A percentile compares a stretch with the other conserved stretches of the same genome.
Evolutionary conservation across 2,113 vertebrate genomes (phyloP).

Genomic region (Aegithalos caudatus): DNA sequence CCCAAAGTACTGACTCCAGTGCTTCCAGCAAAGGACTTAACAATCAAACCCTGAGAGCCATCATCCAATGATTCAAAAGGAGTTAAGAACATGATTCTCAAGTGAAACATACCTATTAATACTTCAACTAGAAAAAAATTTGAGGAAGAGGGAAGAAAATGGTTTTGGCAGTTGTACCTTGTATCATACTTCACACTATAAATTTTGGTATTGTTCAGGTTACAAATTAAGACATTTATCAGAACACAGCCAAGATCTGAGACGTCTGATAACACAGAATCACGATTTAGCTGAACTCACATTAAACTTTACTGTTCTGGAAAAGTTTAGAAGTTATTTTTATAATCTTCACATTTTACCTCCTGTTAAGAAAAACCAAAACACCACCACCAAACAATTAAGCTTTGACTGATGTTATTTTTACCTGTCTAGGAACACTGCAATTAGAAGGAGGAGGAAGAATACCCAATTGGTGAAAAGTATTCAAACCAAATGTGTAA

Average conservation of each 20-base stretch:
- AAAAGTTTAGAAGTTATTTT: not conserved
- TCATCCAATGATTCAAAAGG: not conserved
- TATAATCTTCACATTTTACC: not conserved
- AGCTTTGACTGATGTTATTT: not conserved
- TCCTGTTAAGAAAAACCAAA: not conserved
- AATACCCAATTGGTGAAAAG: constrained; percentile 91
- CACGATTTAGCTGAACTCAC: not conserved
- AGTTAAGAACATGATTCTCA: not conserved
- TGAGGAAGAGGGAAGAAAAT: not conserved
- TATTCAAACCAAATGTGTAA: constrained; percentile 94
- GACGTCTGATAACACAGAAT: not conserved
- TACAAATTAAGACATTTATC: not conserved
- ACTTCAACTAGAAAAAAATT: not conserved
- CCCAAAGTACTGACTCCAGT: not conserved
- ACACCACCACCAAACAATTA: not conserved
- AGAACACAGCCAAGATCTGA: not conserved
- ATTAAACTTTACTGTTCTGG: not conserved
- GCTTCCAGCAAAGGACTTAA: not conserved
- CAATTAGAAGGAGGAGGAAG: constrained; percentile 83
- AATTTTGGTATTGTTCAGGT: not conserved
- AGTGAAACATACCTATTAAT: not conserved
- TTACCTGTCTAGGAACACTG: constrained; percentile 91
- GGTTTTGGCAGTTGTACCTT: not conserved
- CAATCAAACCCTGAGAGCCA: not conserved
- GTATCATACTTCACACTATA: not conserved